phyloP scores from a whole-genome alignment of 2,888 invertebrate genomes.

The Amaurobius ferox region DNA sequence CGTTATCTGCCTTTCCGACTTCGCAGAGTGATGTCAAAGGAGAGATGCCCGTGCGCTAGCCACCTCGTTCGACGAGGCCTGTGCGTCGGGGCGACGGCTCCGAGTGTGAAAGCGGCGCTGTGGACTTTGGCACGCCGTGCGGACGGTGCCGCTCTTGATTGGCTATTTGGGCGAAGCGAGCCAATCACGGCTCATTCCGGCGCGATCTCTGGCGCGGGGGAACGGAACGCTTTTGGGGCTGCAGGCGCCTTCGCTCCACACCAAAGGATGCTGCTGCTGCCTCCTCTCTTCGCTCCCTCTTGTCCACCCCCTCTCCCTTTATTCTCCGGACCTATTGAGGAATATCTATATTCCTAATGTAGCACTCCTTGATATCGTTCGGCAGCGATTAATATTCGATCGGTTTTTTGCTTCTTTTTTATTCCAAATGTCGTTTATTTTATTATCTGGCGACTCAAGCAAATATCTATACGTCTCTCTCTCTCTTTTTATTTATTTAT shows the following conservation, averaged over 20 bases:
- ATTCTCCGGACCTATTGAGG: constrained; percentile 10
- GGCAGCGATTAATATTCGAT: constrained; percentile 15
- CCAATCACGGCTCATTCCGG: constrained; percentile 63
- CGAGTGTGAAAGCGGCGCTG: constrained; percentile 67
- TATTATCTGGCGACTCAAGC: not conserved
- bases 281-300: constrained; percentile 19
- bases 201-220: constrained; percentile 51
- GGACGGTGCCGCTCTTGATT: constrained; percentile 67
- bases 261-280: constrained; percentile 9
- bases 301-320: not conserved
- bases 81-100: constrained; percentile 43
- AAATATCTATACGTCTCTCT: not conserved
- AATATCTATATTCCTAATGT: constrained; percentile 40
- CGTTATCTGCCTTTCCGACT: no score
- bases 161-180: constrained; percentile 72
- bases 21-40: not conserved
- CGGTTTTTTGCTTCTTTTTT: not conserved
- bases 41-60: not conserved
- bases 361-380: constrained; percentile 15
- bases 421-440: constrained; percentile 3
- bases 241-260: constrained; percentile 44
- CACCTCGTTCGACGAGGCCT: constrained; percentile 28
- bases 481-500: no score
- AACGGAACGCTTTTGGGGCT: constrained; percentile 36
- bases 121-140: constrained; percentile 58